Evolutionary conservation across 2,797 vertebrate species (phyloP).

Genomic region (Galago senegalensis): DNA sequence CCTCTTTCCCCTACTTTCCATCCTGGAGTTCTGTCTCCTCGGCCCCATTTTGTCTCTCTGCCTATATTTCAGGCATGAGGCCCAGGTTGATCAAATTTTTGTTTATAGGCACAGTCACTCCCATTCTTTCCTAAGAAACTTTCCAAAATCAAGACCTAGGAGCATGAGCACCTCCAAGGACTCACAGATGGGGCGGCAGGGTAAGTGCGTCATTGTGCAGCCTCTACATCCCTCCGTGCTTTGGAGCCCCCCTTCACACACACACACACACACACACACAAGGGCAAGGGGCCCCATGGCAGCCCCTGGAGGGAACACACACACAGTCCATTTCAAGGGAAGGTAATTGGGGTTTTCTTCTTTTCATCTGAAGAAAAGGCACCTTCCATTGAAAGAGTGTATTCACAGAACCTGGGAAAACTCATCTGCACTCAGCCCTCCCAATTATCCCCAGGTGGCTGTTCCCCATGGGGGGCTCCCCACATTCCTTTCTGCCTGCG

Average conservation of each 20-base stretch:
- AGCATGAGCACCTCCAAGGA: not conserved
- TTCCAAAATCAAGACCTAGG: not conserved
- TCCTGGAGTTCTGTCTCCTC: not conserved
- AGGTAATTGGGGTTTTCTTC: conserved; percentile 78
- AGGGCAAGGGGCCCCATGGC: not conserved
- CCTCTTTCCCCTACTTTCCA: not conserved
- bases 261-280: conserved; percentile 34
- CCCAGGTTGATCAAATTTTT: not conserved
- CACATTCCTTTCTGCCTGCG: conserved; percentile 77
- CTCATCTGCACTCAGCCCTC: conserved; percentile 27
- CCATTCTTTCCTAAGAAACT: not conserved
- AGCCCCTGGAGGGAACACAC: conserved; percentile 27
- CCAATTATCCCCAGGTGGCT: conserved; percentile 82
- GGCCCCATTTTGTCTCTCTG: not conserved
- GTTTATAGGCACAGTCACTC: not conserved
- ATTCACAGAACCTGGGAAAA: conserved; percentile 80
- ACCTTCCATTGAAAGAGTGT: conserved; percentile 78
- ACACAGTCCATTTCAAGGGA: conserved; percentile 31
- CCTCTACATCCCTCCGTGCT: not conserved
- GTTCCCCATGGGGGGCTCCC: conserved; percentile 54
- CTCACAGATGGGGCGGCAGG: not conserved
- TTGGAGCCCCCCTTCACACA: not conserved
- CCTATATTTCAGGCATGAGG: not conserved
- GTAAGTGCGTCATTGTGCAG: not conserved
- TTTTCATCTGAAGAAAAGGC: conserved; percentile 81